Evolutionary conservation across 2,113 vertebrate species (phyloP).

Genomic region (Pardalotus punctatus): DNA sequence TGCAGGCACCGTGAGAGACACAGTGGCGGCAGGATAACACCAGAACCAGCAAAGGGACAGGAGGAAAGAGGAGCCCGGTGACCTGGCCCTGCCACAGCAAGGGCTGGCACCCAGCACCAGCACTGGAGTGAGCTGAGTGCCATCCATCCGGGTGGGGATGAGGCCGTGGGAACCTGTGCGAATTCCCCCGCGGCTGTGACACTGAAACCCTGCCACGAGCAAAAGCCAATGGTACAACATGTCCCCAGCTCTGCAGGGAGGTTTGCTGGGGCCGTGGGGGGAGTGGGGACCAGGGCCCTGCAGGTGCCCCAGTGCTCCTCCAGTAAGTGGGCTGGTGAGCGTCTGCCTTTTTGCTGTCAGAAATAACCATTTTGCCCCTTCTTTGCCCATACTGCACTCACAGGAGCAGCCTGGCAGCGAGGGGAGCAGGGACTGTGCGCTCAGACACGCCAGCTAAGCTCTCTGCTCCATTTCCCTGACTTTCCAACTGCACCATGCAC

Average conservation of each 20-base stretch:
- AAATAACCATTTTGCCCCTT: neutral
- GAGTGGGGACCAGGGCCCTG: accelerated
- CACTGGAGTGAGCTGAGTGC: accelerated
- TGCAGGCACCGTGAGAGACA: accelerated
- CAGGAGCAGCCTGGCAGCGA: neutral
- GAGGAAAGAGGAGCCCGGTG: accelerated
- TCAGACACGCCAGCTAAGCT: accelerated
- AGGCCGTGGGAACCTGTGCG: accelerated
- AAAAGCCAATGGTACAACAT: neutral
- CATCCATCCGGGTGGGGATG: accelerated
- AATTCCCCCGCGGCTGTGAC: accelerated
- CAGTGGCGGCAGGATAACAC: accelerated
- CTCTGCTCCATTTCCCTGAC: accelerated
- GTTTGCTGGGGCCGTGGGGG: neutral
- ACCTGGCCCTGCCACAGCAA: accelerated
- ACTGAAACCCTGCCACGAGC: accelerated
- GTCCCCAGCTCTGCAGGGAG: neutral
- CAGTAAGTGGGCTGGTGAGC: neutral
- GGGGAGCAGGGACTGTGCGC: accelerated
- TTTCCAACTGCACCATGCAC: accelerated
- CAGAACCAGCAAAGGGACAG: neutral
- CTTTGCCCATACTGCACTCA: accelerated
- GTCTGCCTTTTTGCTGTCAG: neutral
- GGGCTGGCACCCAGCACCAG: neutral
- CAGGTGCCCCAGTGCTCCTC: neutral